These are phyloP conservation scores for Naja naja DNA, from an alignment of 2,113 vertebrate species.

Conservation along the genomic window DNA sequence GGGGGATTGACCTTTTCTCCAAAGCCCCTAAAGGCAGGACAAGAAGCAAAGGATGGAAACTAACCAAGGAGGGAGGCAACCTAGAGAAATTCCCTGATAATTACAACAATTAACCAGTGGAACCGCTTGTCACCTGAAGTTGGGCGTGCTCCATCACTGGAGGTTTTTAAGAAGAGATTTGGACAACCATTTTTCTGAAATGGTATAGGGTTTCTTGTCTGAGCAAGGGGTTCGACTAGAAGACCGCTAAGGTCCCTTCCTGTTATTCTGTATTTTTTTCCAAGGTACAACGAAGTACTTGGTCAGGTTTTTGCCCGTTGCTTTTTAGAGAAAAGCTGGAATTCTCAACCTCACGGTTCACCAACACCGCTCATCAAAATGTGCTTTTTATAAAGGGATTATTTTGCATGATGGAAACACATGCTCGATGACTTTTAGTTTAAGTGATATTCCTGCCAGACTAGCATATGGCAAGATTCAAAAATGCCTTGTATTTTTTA, in stretches of 20 bases:
- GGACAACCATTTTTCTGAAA: too few relatives aligned
- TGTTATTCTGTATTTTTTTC: not conserved
- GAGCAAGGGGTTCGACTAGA: too few relatives aligned
- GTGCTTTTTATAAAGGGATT: constrained; percentile 8
- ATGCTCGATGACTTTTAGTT: constrained; percentile 24
- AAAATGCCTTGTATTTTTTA: constrained; percentile 46
- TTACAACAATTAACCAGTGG: not conserved
- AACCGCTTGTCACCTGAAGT: not conserved
- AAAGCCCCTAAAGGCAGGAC: too few relatives aligned
- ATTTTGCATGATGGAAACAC: constrained; percentile 10
- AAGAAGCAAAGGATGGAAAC: too few relatives aligned
- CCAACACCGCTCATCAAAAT: constrained; percentile 8
- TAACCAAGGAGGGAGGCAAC: too few relatives aligned
- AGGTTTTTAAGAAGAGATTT: too few relatives aligned
- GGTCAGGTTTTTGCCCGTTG: not conserved
- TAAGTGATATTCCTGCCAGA: constrained; percentile 16
- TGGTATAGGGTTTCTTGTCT: too few relatives aligned
- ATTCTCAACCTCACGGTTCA: not conserved
- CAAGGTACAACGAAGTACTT: not conserved
- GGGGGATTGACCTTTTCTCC: too few relatives aligned
- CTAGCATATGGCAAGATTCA: not conserved
- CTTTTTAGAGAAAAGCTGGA: not conserved
- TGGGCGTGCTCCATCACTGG: not conserved
- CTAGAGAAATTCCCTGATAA: not conserved
- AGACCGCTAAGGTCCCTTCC: too few relatives aligned